Evolutionary conservation across 2,888 invertebrate genomes (phyloP), one percentile per base, ranked within the genome.

Genomic region (Aporophyla lueneburgensis): DNA sequence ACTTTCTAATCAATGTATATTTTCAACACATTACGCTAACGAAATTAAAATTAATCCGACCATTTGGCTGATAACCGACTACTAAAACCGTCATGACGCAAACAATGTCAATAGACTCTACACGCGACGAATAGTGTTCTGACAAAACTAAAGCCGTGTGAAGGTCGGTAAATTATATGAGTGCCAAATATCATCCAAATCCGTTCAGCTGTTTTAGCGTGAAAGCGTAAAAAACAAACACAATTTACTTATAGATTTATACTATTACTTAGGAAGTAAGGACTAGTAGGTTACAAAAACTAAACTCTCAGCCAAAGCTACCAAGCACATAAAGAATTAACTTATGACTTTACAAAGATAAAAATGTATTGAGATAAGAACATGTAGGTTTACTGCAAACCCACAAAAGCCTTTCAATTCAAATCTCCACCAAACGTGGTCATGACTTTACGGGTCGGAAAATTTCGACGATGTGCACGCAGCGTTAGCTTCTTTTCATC

Each of bases 81-180:
- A 61, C 66, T 67, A 70, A 72, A 78, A 72, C 69, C 63, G 71
- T 65, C 65, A 33, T 58, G 59, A 21, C 62, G 62, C 59, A 53
- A 74, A 72, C 56, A 73, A 80, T 78, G 66, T 73, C 61, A 74
- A 75, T 54, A 76, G 66, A 75, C 66, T 59, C 49, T n/a, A 81
- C 63, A 54, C 21, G 70, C 65, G 16, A 69, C 62, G 61, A 56
- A 65, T 51, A 49, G 33, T 58, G 2, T 49, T 54, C 14, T 72
- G 62, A 40, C 40, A 62, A n/a, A 73, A 56, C 81, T 80, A 56
- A 66, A 76, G 75, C 43, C 43, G 43, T 10, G 43, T 46, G 10
- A 1, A 12, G 10, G 10, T 46, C 43, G 43, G 43, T 46, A 46
- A 46, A 46, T 10, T 46, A 9, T 12, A 9, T 46, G 43, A 10